A percentile compares a stretch with the other conserved stretches of the same genome.
Evolutionary conservation across 2,888 invertebrate species (phyloP).

Genomic region (Odontomyia ornata): DNA sequence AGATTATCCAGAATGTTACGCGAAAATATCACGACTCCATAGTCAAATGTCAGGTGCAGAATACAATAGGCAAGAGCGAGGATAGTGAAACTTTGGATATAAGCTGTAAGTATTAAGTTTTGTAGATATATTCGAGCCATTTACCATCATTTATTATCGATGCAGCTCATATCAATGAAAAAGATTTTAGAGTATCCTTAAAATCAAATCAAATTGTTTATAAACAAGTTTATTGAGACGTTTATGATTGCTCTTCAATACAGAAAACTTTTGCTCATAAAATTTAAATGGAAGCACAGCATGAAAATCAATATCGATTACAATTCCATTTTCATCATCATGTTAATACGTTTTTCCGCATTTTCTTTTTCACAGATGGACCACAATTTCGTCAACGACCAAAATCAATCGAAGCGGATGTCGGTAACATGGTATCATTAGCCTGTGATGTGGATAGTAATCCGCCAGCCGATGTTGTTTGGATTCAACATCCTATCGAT

Average conservation of each 20-base stretch:
- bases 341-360: background rate
- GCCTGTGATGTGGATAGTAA: conserved; percentile 92
- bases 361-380: conserved; percentile 71
- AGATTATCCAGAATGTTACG: conserved; percentile 81
- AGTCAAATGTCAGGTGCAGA: conserved; percentile 90
- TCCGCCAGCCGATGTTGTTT: conserved; percentile 86
- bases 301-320: too few species aligned
- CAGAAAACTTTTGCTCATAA: too few species aligned
- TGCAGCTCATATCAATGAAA: too few species aligned
- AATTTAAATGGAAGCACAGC: too few species aligned
- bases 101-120: conserved; percentile 81
- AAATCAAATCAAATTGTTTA: too few species aligned
- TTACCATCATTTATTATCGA: too few species aligned
- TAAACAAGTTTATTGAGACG: too few species aligned
- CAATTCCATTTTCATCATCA: background rate
- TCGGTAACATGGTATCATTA: conserved; percentile 80
- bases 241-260: too few species aligned
- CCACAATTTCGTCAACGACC: conserved; percentile 82
- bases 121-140: too few species aligned
- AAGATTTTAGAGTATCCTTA: too few species aligned
- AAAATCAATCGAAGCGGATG: conserved; percentile 82
- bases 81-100: conserved; percentile 88
- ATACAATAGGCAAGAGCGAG: conserved; percentile 90
- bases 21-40: conserved; percentile 85
- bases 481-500: conserved; percentile 86